Base-by-base conservation (phyloP, 2,797 vertebrate species). In the Benthosema pterotum region DNA sequence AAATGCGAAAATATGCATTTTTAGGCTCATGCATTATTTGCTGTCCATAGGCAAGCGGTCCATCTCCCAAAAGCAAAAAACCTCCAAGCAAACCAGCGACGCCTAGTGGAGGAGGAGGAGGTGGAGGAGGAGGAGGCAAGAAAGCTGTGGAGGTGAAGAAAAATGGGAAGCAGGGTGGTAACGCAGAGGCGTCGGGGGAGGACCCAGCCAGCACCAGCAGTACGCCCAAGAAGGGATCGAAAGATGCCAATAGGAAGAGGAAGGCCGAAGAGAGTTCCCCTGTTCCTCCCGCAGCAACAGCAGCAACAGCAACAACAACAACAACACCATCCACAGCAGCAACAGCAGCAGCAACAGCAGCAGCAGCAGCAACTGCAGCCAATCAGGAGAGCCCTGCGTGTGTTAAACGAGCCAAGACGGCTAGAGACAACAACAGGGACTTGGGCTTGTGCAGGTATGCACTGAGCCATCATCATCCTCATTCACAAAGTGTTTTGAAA, bases 1-100 rank as follows among this genome's bases (percentile, higher is more conserved):
- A 16, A 16, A 38, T 60, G n/a, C 12, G 45, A 4, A 46, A 46
- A 46, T 46, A 4, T 15, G 3, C 1, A 46, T 15, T 13, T 15
- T 22, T 46, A 46, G 5, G n/a, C 12, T 46, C 12, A 13, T n/a
- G 2, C 13, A 16, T 60, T 71, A 5, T 72, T 67, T 60, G 16
- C 55, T 67, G 75, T 14, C 84, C 84, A 47, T 82, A 99, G 97
- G 98, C 98, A 82, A 98, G 97, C 52, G 95, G 95, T 78, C 96
- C 97, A 53, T 93, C 93, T 58, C 90, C 96, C 67, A 98, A 97
- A 93, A 91, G 82, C 72, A 99, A 97, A 91, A 99, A 97, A 83
- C 85, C 94, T 83, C 94, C 89, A 58, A 90, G 89, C 76, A 97
- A 95, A 94, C 81, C 83, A 42, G 71, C 72, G 71, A 77, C 85